Conservation (phyloP, 2,797 vertebrate genomes). For the Zenarchopterus dispar region DNA sequence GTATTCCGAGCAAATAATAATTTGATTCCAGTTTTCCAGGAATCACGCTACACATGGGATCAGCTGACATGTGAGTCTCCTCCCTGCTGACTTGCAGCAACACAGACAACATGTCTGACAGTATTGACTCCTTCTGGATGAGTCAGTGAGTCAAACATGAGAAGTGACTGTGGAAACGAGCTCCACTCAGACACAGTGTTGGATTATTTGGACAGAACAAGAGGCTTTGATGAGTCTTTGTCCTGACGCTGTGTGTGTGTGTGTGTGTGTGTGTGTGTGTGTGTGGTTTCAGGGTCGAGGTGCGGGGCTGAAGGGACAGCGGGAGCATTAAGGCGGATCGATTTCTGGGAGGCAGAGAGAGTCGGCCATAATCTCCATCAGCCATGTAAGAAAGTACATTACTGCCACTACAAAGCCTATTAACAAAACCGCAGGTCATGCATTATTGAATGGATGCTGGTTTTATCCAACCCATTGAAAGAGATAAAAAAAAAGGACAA, state of each 20-base stretch:
- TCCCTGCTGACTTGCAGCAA: neutral
- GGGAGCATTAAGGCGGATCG: slow-evolving; percentile 69
- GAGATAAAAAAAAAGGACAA: slow-evolving; percentile 55
- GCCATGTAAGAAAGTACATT: slow-evolving; percentile 81
- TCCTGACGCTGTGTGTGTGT: too few relatives aligned
- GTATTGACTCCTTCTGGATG: neutral
- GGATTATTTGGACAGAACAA: slow-evolving; percentile 20
- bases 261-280: slow-evolving; percentile 8
- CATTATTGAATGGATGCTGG: slow-evolving; percentile 78
- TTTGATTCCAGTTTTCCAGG: slow-evolving; percentile 2
- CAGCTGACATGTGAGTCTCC: neutral
- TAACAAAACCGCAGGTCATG: slow-evolving; percentile 80
- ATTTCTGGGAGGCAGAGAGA: slow-evolving; percentile 72
- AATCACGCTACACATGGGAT: neutral
- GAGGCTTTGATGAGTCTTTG: slow-evolving; percentile 11
- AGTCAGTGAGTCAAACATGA: slow-evolving; percentile 6
- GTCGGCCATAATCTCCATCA: slow-evolving; percentile 73
- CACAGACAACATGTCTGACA: neutral
- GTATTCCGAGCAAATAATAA: neutral
- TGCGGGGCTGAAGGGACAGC: slow-evolving; percentile 38
- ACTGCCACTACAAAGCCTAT: slow-evolving; percentile 80
- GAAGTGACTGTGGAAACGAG: neutral
- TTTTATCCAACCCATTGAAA: slow-evolving; percentile 74
- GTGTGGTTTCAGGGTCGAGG: slow-evolving; percentile 38
- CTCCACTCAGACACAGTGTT: neutral